Percentiles rank a stretch among this genome's conserved stretches.
phyloP scores from a whole-genome alignment of 2,888 invertebrate species.

The Masnerella sp. region DNA sequence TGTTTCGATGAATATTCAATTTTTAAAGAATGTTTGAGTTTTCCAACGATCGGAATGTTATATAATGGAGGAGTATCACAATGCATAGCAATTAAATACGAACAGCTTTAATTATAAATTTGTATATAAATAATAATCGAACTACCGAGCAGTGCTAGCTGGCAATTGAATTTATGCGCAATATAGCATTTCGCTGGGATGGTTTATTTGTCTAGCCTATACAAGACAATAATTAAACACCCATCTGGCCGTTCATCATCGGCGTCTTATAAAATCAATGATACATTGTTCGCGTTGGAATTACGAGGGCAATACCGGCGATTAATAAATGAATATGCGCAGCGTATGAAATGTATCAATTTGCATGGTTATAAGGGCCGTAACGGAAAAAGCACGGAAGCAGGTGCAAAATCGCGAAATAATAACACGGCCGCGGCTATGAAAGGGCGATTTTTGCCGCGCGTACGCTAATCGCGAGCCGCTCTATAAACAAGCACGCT shows the following conservation, averaged over 20 bases:
- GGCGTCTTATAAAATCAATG: conserved; percentile 17
- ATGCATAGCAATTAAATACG: too few species aligned
- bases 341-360: conserved; percentile 35
- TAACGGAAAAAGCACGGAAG: conserved; percentile 19
- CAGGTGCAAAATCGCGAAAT: conserved; percentile 32
- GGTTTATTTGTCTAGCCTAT: too few species aligned
- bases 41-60: too few species aligned
- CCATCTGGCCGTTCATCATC: conserved; percentile 1
- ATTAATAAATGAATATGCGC: conserved; percentile 41
- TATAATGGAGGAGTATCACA: too few species aligned
- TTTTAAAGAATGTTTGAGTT: too few species aligned
- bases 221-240: conserved; percentile 3
- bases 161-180: too few species aligned
- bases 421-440: conserved; percentile 29
- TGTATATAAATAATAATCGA: too few species aligned
- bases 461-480: conserved; percentile 32
- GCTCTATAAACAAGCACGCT: conserved; percentile 44
- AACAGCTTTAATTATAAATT: too few species aligned
- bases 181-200: too few species aligned
- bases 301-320: conserved; percentile 10
- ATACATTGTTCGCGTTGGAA: conserved; percentile 14
- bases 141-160: too few species aligned
- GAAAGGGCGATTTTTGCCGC: conserved; percentile 29
- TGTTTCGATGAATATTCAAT: too few species aligned
- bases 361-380: conserved; percentile 10